Evolutionary conservation across 1,140 invertebrate species (phyloP).

Genomic region (Leptopilina clavipes): DNA sequence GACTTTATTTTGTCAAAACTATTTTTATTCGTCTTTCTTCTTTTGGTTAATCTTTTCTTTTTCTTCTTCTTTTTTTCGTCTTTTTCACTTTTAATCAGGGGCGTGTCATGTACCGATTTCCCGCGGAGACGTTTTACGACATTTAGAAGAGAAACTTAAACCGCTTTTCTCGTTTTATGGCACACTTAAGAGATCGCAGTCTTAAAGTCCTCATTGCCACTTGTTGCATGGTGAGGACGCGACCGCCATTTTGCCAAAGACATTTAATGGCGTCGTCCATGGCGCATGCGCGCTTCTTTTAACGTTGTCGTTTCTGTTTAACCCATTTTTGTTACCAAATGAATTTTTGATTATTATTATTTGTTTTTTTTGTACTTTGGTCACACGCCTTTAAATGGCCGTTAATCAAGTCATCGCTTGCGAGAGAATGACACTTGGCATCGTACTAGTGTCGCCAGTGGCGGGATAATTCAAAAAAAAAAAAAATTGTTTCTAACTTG

Average conservation of each 20-base stretch:
- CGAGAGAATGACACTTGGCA: neutral
- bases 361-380: neutral
- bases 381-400: no score
- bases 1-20: no score
- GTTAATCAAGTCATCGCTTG: neutral
- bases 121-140: neutral
- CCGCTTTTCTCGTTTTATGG: constrained; percentile 16
- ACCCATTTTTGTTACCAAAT: neutral
- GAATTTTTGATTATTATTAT: neutral
- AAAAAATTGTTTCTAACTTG: no score
- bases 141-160: constrained; percentile 17
- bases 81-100: neutral
- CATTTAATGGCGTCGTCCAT: constrained; percentile 28
- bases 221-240: constrained; percentile 28
- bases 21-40: no score
- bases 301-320: no score
- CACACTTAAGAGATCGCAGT: constrained; percentile 17
- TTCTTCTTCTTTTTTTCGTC: no score
- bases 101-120: neutral
- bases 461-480: neutral
- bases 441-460: neutral
- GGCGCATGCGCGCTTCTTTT: neutral
- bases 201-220: constrained; percentile 31
- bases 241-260: constrained; percentile 17
- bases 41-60: no score